Evolutionary conservation across 2,888 invertebrate genomes (phyloP).

Genomic region (Agrilus mali): DNA sequence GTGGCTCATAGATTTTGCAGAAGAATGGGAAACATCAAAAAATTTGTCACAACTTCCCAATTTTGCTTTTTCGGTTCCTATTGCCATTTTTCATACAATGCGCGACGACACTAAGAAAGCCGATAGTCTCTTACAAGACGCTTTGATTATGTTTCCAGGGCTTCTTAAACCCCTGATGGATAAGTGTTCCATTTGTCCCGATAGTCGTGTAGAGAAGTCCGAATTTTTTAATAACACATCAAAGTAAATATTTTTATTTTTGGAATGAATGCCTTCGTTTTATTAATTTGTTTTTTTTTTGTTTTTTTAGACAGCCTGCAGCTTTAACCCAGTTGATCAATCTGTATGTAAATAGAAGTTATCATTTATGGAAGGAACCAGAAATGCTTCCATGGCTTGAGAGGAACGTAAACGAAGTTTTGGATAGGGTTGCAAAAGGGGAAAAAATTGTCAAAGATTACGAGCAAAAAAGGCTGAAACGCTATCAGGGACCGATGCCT

Average conservation of each 20-base stretch:
- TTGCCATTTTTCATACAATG: constrained; percentile 53
- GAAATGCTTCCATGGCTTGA: constrained; percentile 67
- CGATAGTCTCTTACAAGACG: constrained; percentile 58
- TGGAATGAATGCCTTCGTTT: not conserved
- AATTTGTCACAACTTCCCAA: constrained; percentile 77
- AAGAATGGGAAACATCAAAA: constrained; percentile 46
- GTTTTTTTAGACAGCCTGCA: constrained; percentile 43
- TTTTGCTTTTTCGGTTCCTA: constrained; percentile 68
- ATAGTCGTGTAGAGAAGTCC: constrained; percentile 46
- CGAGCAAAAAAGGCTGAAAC: constrained; percentile 43
- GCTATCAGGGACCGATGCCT: constrained; percentile 49
- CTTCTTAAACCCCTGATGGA: constrained; percentile 59
- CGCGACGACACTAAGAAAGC: constrained; percentile 36
- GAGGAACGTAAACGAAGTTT: constrained; percentile 49
- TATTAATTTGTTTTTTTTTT: constrained; percentile 2
- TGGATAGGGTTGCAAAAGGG: constrained; percentile 49
- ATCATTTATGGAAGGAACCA: constrained; percentile 67
- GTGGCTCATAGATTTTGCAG: constrained; percentile 43
- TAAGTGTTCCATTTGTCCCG: constrained; percentile 62
- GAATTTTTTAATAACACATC: constrained; percentile 34
- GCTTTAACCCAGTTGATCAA: constrained; percentile 57
- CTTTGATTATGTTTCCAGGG: constrained; percentile 72
- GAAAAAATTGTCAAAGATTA: constrained; percentile 50
- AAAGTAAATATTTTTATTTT: constrained; percentile 28
- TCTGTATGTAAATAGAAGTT: constrained; percentile 61